Percentiles rank a stretch among this genome's conserved stretches.
Evolutionary conservation across 2,888 invertebrate species (phyloP).

Genomic region (Orthonevra nobilis): DNA sequence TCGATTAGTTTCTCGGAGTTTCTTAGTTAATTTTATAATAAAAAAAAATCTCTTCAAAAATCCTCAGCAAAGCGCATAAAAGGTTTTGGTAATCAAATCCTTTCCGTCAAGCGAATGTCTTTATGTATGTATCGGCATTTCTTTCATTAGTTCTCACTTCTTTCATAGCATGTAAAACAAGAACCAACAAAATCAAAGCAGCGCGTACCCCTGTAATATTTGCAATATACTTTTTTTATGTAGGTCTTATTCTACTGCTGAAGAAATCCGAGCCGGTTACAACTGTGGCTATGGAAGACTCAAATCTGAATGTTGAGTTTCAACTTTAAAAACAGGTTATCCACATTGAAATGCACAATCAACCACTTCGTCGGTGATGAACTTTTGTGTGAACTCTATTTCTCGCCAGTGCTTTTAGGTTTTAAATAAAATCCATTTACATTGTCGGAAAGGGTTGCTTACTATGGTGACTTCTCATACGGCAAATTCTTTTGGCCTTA

Average conservation of each 20-base stretch:
- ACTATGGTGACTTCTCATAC: too few species aligned
- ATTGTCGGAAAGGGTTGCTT: too few species aligned
- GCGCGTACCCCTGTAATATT: too few species aligned
- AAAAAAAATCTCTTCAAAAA: too few species aligned
- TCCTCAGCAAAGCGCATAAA: too few species aligned
- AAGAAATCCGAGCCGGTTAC: conserved; percentile 49
- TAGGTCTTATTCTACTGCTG: conserved; percentile 32
- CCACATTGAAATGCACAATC: conserved; percentile 10
- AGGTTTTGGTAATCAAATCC: conserved; percentile 22
- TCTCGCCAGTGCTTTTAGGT: conserved; percentile 48
- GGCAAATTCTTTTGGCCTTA: too few species aligned
- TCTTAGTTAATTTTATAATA: too few species aligned
- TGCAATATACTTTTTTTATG: too few species aligned
- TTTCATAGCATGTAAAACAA: too few species aligned
- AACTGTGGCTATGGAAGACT: conserved; percentile 25
- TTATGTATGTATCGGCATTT: too few species aligned
- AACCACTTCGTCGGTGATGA: conserved; percentile 38
- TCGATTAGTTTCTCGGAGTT: too few species aligned
- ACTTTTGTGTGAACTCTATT: conserved; percentile 59
- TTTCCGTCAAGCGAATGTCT: conserved; percentile 9
- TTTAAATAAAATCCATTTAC: conserved; percentile 40
- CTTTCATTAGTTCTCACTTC: too few species aligned
- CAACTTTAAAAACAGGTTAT: conserved; percentile 63
- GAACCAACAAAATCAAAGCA: conserved; percentile 5
- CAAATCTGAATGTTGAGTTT: conserved; percentile 53